phyloP scores from a whole-genome alignment of 2,113 vertebrate genomes.

The Hemibagrus wyckioides region DNA sequence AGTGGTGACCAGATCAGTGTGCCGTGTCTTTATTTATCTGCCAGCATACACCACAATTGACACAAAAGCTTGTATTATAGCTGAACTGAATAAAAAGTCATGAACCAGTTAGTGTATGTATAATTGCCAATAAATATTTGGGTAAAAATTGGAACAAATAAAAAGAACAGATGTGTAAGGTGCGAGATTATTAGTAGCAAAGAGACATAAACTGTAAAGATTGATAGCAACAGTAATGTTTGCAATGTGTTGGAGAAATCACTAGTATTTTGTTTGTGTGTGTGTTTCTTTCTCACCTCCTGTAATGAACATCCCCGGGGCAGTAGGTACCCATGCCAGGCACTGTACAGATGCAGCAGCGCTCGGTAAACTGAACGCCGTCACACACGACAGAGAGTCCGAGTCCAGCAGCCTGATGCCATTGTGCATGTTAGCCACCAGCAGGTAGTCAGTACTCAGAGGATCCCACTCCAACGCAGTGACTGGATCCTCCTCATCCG shows the following conservation, averaged over 20 bases:
- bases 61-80: neutral
- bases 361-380: conserved; percentile 86
- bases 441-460: conserved; percentile 89
- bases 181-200: neutral
- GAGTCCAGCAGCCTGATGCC: conserved; percentile 92
- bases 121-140: neutral
- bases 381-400: conserved; percentile 87
- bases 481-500: conserved; percentile 93
- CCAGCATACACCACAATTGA: neutral
- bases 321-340: conserved; percentile 93
- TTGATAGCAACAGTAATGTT: neutral
- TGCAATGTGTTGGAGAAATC: neutral
- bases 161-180: neutral
- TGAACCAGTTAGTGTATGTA: neutral
- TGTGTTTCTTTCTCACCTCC: conserved; percentile 71
- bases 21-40: no score
- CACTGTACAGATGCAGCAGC: conserved; percentile 90
- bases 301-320: conserved; percentile 98
- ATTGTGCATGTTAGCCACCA: conserved; percentile 91
- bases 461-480: conserved; percentile 96
- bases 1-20: no score
- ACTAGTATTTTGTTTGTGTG: neutral
- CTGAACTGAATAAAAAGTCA: neutral
- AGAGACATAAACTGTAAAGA: neutral
- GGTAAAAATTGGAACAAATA: neutral